Evolutionary conservation across 2,888 invertebrate genomes (phyloP), one percentile per base, ranked within the genome.

Genomic region (Brachylomia viminalis): DNA sequence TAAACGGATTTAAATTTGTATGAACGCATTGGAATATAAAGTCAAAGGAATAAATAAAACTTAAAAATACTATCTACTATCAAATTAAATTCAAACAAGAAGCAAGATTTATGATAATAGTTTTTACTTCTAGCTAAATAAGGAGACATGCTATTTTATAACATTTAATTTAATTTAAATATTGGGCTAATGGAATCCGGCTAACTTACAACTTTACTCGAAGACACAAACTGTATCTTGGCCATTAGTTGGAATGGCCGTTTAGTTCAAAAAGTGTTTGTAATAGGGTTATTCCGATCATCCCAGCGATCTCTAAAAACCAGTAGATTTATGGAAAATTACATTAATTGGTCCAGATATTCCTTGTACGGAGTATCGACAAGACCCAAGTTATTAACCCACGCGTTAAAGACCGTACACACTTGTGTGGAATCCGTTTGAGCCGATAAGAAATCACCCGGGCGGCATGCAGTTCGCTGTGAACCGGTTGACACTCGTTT

Each of bases 301-400:
- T 65, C 61, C 70, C 30, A 64, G 45, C 42, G 78, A 62, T 65
- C 66, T 69, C 70, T 75, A 72, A 79, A 83, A 89, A 84, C 83
- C 72, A 83, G 83, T 80, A 74, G 86, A 84, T 82, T 87, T 84
- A 89, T 89, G 88, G 88, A 87, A 85, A 90, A 88, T 87, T 81
- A 80, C 77, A 88, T 86, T 92, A 90, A 92, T 91, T 91, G 89
- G 87, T 88, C 79, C 85, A 82, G 87, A 83, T 86, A 79, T 75
- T 30, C 87, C 86, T 73, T 84, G 30, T 83, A 86, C n/a, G 86
- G 85, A 65, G 65, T 68, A 74, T 72, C 79, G 86, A 75, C 84
- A 85, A 80, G 86, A 80, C 84, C 61, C 4, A 82, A 84, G 83
- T 86, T 84, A 85, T 86, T 71, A 77, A 77, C 69, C 42, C 38